Conservation (phyloP, 2,888 invertebrate species). For the Hetaerina titia region DNA sequence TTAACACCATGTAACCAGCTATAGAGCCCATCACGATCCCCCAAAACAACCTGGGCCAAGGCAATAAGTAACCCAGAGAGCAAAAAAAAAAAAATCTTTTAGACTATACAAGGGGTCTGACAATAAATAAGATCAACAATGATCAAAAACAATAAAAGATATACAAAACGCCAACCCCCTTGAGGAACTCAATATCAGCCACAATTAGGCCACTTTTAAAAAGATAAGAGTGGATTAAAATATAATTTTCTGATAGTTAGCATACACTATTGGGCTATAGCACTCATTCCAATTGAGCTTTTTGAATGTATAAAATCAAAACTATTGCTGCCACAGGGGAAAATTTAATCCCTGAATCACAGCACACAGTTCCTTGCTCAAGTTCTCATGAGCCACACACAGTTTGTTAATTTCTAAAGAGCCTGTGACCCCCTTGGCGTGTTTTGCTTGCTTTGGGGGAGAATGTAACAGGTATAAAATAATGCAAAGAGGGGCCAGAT, state of each 20-base stretch:
- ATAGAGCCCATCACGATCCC: slow-evolving; percentile 44
- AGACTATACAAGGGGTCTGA: slow-evolving; percentile 56
- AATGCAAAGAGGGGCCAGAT: neutral
- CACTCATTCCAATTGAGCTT: slow-evolving; percentile 13
- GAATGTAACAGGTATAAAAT: slow-evolving; percentile 42
- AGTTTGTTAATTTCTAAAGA: neutral
- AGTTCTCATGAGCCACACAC: neutral
- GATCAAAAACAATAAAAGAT: slow-evolving; percentile 61
- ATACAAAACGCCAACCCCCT: slow-evolving; percentile 61
- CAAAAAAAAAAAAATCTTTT: neutral
- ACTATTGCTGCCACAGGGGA: neutral
- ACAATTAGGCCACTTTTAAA: slow-evolving; percentile 57
- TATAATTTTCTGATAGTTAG: neutral
- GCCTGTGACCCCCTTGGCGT: slow-evolving; percentile 41
- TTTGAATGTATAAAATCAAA: neutral
- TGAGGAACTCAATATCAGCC: slow-evolving; percentile 61
- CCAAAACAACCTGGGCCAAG: slow-evolving; percentile 26
- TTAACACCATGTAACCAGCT: neutral
- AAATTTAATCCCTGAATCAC: neutral
- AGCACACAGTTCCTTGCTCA: neutral
- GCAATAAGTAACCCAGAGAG: slow-evolving; percentile 17
- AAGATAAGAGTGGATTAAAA: slow-evolving; percentile 1
- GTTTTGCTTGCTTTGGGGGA: slow-evolving; percentile 50
- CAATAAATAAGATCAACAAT: slow-evolving; percentile 61
- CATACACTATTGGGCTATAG: neutral